A percentile compares a stretch with the other conserved stretches of the same genome.
Conservation (phyloP, 2,113 vertebrate species). For the zebrafish (Danio rerio) region GRCz12tu NC_133189.1:56981501-56982000, state of each 20-base stretch:
- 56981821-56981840: slow-evolving; percentile 72
- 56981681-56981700: slow-evolving; percentile 15
- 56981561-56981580: too few relatives aligned
- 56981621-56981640: too few relatives aligned
- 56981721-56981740: slow-evolving; percentile 43
- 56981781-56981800: slow-evolving; percentile 59
- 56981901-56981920: slow-evolving; percentile 66
- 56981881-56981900: slow-evolving; percentile 69
- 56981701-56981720: neutral
- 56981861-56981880: slow-evolving; percentile 70
- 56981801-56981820: slow-evolving; percentile 62
- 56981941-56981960: too few relatives aligned
- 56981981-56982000: too few relatives aligned
- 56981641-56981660: too few relatives aligned
- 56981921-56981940: neutral
- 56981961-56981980: too few relatives aligned
- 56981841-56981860: slow-evolving; percentile 66
- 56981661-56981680: slow-evolving; percentile 31
- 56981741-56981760: slow-evolving; percentile 34
- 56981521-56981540: too few relatives aligned
- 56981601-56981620: too few relatives aligned
- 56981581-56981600: too few relatives aligned
- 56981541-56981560: too few relatives aligned
- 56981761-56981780: slow-evolving; percentile 63
- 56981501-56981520: too few relatives aligned